Percentiles rank a stretch among this genome's conserved stretches.
phyloP scores from a whole-genome alignment of 2,888 invertebrate genomes.

The Sesia bembeciformis region DNA sequence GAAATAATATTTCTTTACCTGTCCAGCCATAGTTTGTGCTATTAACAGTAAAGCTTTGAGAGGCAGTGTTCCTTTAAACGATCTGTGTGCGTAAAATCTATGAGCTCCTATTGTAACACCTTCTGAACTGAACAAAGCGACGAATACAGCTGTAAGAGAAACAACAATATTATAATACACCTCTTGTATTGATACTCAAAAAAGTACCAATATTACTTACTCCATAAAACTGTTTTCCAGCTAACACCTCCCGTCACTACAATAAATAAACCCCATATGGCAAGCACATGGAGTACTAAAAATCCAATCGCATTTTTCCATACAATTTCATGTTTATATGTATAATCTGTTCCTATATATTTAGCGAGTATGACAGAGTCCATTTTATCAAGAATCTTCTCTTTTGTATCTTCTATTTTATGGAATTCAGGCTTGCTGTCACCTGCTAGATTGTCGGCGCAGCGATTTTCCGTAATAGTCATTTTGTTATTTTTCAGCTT shows the following conservation, averaged over 20 bases:
- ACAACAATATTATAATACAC: no score
- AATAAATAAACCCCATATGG: slow-evolving; percentile 54
- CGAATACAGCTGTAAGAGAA: slow-evolving; percentile 22
- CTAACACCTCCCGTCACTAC: slow-evolving; percentile 21
- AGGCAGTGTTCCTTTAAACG: slow-evolving; percentile 82
- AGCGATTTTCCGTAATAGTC: background rate
- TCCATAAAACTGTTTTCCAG: slow-evolving; percentile 6
- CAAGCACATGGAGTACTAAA: slow-evolving; percentile 64
- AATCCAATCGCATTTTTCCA: slow-evolving; percentile 73
- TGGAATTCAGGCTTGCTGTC: background rate
- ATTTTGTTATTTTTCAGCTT: background rate
- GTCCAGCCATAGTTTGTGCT: slow-evolving; percentile 82
- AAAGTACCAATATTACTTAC: slow-evolving; percentile 6
- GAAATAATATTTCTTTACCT: slow-evolving; percentile 67
- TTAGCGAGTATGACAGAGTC: background rate
- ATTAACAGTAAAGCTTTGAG: slow-evolving; percentile 76
- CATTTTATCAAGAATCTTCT: background rate
- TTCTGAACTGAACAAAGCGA: slow-evolving; percentile 41
- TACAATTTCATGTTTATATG: slow-evolving; percentile 50
- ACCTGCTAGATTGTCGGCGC: background rate
- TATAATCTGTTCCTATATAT: slow-evolving; percentile 3
- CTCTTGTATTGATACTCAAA: no score
- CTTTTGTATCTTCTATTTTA: background rate
- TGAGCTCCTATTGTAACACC: slow-evolving; percentile 89
- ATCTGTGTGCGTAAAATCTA: slow-evolving; percentile 83